A percentile compares a stretch with the other conserved stretches of the same genome.
Conservation (phyloP, 2,113 vertebrate species). For the Perca fluviatilis region DNA sequence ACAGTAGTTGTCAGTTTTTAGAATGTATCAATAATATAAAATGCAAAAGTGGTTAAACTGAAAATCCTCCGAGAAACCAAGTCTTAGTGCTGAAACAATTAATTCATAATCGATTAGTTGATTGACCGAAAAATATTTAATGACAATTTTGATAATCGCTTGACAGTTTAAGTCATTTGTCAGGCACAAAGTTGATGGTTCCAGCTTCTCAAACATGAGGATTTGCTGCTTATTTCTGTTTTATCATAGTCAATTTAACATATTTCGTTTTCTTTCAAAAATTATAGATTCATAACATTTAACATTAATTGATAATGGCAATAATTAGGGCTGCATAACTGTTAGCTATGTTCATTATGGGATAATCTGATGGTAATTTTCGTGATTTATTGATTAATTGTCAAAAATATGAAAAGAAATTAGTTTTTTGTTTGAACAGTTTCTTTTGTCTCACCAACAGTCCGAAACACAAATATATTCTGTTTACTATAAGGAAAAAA, state of each 20-base stretch:
- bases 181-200: background rate
- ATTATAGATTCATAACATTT: no score
- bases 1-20: conserved; percentile 1
- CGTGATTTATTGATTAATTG: background rate
- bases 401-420: background rate
- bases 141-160: background rate
- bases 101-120: background rate
- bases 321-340: background rate
- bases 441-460: background rate
- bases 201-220: no score
- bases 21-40: background rate
- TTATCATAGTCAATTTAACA: background rate
- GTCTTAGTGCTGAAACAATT: background rate
- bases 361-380: background rate
- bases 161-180: background rate
- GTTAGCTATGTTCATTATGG: background rate
- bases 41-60: background rate
- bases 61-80: background rate
- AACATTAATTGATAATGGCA: background rate
- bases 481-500: no score
- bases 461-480: background rate
- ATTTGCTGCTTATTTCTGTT: background rate
- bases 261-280: background rate
- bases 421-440: background rate
- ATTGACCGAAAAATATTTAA: no score